Percentiles rank a stretch among this genome's conserved stretches.
These are phyloP conservation scores for Entomyzon cyanotis DNA, from an alignment of 2,113 vertebrate genomes.

Conservation along the genomic window DNA sequence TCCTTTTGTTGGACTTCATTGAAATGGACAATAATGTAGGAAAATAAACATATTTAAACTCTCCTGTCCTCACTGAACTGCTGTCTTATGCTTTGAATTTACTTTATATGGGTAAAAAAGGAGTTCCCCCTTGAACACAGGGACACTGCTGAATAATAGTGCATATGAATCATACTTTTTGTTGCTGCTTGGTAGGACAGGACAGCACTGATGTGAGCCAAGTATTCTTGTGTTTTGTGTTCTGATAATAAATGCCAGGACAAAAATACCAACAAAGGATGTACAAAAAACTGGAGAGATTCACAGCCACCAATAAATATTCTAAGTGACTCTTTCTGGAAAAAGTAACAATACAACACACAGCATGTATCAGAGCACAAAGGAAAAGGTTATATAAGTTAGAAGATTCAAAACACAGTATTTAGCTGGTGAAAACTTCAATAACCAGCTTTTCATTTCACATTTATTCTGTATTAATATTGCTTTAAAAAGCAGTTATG, in stretches of 20 bases:
- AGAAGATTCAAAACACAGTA: not conserved
- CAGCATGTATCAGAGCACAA: not conserved
- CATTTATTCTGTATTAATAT: not conserved
- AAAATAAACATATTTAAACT: not conserved
- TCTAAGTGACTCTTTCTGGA: not conserved
- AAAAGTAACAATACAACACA: not conserved
- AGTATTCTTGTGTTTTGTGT: not conserved
- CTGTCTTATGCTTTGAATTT: not conserved
- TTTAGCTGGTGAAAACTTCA: not conserved
- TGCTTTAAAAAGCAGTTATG: not conserved
- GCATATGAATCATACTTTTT: slow-evolving; percentile 27
- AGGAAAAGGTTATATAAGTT: not conserved
- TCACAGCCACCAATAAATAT: not conserved
- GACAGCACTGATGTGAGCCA: not conserved
- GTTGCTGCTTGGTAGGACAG: not conserved
- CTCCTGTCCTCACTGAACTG: not conserved
- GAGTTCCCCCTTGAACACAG: not conserved
- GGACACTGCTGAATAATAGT: not conserved
- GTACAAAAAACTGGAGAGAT: not conserved
- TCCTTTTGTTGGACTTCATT: slow-evolving; percentile 19
- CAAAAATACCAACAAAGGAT: slow-evolving; percentile 9
- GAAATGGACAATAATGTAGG: not conserved
- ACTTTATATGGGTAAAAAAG: slow-evolving; percentile 33
- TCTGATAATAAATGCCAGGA: not conserved
- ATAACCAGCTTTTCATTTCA: not conserved